Percentiles rank a stretch among this genome's conserved stretches.
Evolutionary conservation across 2,888 invertebrate genomes (phyloP).

Genomic region (Yponomeuta plumbellus): DNA sequence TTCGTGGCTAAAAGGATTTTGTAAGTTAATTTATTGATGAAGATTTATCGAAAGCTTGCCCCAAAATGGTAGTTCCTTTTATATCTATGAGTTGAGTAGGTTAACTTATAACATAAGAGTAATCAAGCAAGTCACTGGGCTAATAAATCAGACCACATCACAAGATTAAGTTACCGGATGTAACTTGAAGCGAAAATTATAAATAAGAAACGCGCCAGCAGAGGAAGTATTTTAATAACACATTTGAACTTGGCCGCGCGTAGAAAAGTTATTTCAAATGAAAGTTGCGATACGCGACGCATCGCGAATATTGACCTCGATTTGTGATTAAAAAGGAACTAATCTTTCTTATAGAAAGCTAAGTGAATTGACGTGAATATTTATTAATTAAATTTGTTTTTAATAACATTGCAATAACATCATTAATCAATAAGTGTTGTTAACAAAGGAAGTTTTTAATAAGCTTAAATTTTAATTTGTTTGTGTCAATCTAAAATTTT

Average conservation of each 20-base stretch:
- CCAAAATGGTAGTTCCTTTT: background rate
- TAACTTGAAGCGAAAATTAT: background rate
- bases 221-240: background rate
- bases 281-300: background rate
- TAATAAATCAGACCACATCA: background rate
- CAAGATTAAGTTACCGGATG: background rate
- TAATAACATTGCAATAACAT: no score
- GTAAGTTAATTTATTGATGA: no score
- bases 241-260: background rate
- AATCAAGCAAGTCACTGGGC: constrained; percentile 29
- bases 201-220: background rate
- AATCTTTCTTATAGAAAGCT: background rate
- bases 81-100: background rate
- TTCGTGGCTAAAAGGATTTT: no score
- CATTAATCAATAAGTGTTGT: no score
- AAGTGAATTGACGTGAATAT: background rate
- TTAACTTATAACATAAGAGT: background rate
- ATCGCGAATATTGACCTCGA: background rate
- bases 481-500: no score
- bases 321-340: background rate
- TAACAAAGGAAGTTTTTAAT: no score
- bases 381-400: no score
- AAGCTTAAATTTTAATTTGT: no score
- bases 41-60: background rate
- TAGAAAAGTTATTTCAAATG: background rate